A percentile compares a stretch with the other conserved stretches of the same genome.
These are phyloP conservation scores for Vultur gryphus DNA, from an alignment of 2,797 vertebrate genomes.

Conservation along the genomic window DNA sequence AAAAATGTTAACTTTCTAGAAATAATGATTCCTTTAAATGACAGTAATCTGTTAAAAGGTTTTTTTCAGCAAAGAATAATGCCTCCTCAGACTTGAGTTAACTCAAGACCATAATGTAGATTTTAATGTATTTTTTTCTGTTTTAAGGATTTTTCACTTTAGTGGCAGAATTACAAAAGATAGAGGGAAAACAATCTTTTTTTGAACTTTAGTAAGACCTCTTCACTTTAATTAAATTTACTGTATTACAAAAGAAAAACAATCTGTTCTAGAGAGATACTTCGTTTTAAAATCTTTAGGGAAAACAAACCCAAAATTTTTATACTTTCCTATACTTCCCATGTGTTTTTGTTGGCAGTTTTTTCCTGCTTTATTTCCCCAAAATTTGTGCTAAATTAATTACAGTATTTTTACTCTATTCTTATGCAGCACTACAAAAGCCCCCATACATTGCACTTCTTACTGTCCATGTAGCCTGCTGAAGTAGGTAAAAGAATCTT, in stretches of 20 bases:
- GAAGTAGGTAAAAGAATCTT: not conserved
- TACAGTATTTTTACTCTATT: not conserved
- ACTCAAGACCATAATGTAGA: not conserved
- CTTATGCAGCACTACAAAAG: not conserved
- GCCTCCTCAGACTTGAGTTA: not conserved
- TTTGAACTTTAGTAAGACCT: not conserved
- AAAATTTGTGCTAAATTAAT: not conserved
- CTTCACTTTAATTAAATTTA: not conserved
- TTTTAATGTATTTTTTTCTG: not conserved
- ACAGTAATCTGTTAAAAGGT: not conserved
- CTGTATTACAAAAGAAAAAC: not conserved
- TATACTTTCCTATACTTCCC: not conserved
- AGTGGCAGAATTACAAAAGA: not conserved
- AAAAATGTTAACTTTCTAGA: not conserved
- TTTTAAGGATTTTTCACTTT: not conserved
- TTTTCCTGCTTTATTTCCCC: no score
- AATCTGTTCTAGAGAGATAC: not conserved
- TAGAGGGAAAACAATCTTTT: not conserved
- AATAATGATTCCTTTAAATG: not conserved
- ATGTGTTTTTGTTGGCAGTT: accelerated
- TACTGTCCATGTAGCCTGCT: not conserved
- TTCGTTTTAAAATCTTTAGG: not conserved
- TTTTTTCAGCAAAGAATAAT: not conserved
- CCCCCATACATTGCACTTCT: accelerated
- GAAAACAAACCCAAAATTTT: accelerated